phyloP scores from a whole-genome alignment of 2,797 vertebrate genomes.

The Argya squamiceps region DNA sequence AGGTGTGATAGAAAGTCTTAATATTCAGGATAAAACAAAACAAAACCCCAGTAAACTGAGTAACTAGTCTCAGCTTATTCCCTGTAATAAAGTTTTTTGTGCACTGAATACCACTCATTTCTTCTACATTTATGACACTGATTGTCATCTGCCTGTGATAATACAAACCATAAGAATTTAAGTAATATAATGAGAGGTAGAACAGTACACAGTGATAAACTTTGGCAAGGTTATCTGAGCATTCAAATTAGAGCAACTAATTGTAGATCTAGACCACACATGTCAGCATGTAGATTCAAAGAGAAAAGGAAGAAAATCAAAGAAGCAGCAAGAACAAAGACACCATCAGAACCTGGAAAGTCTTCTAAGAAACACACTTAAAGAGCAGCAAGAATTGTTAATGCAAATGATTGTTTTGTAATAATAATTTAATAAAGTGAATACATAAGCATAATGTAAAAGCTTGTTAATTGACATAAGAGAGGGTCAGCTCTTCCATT shows the following conservation, averaged over 20 bases:
- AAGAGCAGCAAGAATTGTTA: background rate
- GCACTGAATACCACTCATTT: background rate
- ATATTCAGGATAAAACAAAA: background rate
- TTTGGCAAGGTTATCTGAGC: background rate
- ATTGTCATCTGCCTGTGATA: background rate
- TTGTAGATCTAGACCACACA: background rate
- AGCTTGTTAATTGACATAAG: background rate
- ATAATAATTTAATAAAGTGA: constrained; percentile 9
- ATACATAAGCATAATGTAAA: background rate
- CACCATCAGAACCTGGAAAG: constrained; percentile 1
- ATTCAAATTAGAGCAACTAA: background rate
- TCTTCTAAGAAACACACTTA: background rate
- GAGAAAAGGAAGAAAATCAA: constrained; percentile 30
- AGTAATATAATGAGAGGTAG: background rate
- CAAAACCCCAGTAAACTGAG: background rate
- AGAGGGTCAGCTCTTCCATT: background rate
- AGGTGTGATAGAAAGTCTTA: background rate
- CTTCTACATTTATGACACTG: background rate
- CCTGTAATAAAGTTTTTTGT: background rate
- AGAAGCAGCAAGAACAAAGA: constrained; percentile 9
- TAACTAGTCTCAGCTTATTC: background rate
- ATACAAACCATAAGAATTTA: background rate
- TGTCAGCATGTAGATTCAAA: background rate
- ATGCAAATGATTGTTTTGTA: constrained; percentile 37
- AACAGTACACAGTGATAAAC: background rate